These are phyloP conservation scores for Pelvicachromis taeniatus DNA, from an alignment of 2,113 vertebrate species.

Conservation along the genomic window DNA sequence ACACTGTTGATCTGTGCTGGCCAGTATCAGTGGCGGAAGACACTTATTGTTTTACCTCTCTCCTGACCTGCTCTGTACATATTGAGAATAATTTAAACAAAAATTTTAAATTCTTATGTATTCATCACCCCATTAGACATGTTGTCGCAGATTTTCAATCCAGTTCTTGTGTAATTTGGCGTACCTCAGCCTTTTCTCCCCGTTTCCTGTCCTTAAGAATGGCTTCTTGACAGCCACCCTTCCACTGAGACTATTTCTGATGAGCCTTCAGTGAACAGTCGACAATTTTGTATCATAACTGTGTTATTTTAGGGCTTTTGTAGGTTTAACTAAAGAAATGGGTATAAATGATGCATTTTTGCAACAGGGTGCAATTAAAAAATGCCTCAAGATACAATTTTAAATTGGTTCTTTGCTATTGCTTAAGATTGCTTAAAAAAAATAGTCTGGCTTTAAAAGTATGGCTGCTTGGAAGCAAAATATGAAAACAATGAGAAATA, in stretches of 20 bases:
- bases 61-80: background rate
- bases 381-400: background rate
- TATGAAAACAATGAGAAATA: background rate
- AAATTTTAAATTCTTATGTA: background rate
- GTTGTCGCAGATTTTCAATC: background rate
- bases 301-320: background rate
- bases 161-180: background rate
- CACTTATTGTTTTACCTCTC: background rate
- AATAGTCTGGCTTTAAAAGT: background rate
- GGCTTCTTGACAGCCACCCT: background rate
- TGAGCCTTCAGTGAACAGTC: background rate
- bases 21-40: background rate
- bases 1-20: background rate
- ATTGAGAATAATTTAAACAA: background rate
- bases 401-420: background rate
- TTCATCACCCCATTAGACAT: background rate
- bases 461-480: background rate
- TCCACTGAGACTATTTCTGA: background rate
- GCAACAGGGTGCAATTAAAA: background rate
- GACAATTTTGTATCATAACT: background rate
- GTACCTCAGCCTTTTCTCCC: background rate
- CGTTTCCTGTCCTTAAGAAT: background rate
- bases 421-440: background rate
- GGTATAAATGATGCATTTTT: background rate
- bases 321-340: background rate